Base-by-base conservation (phyloP, 2,113 vertebrate genomes). In the Microcebus murinus region DNA sequence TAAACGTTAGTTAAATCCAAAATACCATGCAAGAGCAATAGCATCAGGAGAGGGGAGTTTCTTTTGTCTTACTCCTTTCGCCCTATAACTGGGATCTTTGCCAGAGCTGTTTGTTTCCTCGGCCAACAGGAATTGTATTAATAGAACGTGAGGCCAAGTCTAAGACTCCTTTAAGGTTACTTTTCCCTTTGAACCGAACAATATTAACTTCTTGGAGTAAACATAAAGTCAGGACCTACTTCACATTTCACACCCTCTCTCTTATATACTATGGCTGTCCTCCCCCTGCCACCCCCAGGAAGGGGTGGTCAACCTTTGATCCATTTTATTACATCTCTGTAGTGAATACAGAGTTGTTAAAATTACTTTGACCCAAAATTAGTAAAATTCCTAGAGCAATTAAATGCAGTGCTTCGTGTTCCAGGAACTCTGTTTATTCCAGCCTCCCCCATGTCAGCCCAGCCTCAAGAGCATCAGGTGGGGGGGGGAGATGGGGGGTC, bases 341-440 rank as follows among this genome's bases (percentile, higher is more conserved):
- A n/a, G 45, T 71, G 87, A 84, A 20, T 67, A 42, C 12, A 31
- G 65, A 94, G 31, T 93, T 65, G 5, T 90, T 82, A 9, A 86
- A 94, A 91, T 82, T 14, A 20, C 70, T 96, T 77, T 39, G 61
- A 83, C 34, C 89, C 73, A 34, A 91, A 97, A 81, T 71, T n/a
- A 94, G 73, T 86, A 48, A 67, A 91, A 82, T 42, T 77, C 76
- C 63, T 81, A 85, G 48, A 87, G 29, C 21, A 8, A 29, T 73
- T 67, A 27, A 42, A 42, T 20, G 6, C 3, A 1, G 29, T n/a
- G 6, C 25, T 61, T 94, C 45, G 0, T 2, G 48, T 55, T 90
- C 39, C 8, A n/a, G 1, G 13, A 57, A 4, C n/a, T 71, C 65
- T 57, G 50, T 52, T 36, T 55, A 18, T 55, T 25, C n/a, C 10